Evolutionary conservation across 2,888 invertebrate species (phyloP), one percentile per base, ranked within the genome.

Genomic region (Cheilosia scutellata): DNA sequence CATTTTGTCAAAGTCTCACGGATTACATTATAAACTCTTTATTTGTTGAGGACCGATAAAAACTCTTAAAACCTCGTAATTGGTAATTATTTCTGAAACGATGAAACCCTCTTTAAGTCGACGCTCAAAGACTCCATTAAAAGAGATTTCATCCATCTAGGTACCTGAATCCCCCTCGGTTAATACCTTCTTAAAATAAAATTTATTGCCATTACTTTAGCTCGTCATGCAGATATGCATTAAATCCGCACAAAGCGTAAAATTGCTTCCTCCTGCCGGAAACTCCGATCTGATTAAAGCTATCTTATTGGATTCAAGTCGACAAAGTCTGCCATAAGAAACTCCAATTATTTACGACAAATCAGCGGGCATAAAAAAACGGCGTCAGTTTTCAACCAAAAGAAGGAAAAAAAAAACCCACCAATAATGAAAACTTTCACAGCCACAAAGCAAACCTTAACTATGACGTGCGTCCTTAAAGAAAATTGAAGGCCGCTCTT

Each of bases 401-500:
- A 20, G 51, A 47, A 60, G 9, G 37, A 25, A 29, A 51, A 16
- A 51, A 33, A 13, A n/a, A 27, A 31, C 5, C 7, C 5, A 2
- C 5, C 27, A 33, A 29, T 20, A 55, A 49, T 29, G 53, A 6
- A 55, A 63, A 77, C 76, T 53, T 68, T 60, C 42, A 31, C 16
- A 42, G 33, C 25, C 57, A 68, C 44, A 77, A 62, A 60, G 25
- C 65, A 66, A 72, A 40, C 25, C 6, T 62, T 44, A 51, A 60
- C 40, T 31, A 53, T 53, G 27, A 51, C 51, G 11, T 40, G 33
- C 16, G 44, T 29, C 3, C n/a, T 7, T 33, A 47, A 33, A 42
- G 16, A 5, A 42, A 44, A 13, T 33, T 37, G 11, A 57, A 58
- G 27, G 27, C 11, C 42, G 25, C 49, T 31, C 58, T 13, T 25